Evolutionary conservation across 2,113 vertebrate genomes (phyloP).

Genomic region (Perccottus glenii): DNA sequence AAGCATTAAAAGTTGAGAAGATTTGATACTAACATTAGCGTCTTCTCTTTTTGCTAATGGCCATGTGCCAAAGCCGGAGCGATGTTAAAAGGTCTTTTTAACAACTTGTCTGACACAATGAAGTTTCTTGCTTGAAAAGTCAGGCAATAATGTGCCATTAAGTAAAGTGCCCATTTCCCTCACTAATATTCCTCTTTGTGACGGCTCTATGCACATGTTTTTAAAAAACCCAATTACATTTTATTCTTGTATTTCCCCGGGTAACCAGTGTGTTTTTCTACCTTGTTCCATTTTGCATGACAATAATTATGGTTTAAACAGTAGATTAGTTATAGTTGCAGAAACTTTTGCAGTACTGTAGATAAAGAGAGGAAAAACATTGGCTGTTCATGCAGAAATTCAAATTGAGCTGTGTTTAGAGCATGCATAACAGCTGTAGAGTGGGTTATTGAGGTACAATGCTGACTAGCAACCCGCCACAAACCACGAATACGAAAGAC

Average conservation of each 20-base stretch:
- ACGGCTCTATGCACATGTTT: not conserved
- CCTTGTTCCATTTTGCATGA: not conserved
- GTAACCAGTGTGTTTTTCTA: too few relatives aligned
- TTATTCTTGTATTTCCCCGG: not conserved
- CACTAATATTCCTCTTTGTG: not conserved
- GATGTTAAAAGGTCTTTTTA: not conserved
- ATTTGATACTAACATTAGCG: not conserved
- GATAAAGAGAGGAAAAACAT: conserved; percentile 1
- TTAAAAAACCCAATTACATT: not conserved
- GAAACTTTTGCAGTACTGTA: not conserved
- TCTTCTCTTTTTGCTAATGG: not conserved
- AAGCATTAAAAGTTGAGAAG: not conserved
- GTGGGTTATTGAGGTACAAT: conserved; percentile 31
- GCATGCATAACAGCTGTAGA: conserved; percentile 30
- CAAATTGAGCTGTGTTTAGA: conserved; percentile 27
- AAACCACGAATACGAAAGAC: conserved; percentile 59
- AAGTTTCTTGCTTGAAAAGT: conserved; percentile 1
- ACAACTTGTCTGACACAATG: not conserved
- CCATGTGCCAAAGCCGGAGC: not conserved
- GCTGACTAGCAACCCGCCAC: conserved; percentile 38
- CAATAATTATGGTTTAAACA: not conserved
- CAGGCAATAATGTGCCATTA: conserved; percentile 7
- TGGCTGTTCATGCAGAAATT: not conserved
- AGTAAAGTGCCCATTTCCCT: conserved; percentile 5
- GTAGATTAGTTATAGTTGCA: not conserved